phyloP scores from a whole-genome alignment of 2,113 vertebrate genomes.

The Odontophorus gujanensis region DNA sequence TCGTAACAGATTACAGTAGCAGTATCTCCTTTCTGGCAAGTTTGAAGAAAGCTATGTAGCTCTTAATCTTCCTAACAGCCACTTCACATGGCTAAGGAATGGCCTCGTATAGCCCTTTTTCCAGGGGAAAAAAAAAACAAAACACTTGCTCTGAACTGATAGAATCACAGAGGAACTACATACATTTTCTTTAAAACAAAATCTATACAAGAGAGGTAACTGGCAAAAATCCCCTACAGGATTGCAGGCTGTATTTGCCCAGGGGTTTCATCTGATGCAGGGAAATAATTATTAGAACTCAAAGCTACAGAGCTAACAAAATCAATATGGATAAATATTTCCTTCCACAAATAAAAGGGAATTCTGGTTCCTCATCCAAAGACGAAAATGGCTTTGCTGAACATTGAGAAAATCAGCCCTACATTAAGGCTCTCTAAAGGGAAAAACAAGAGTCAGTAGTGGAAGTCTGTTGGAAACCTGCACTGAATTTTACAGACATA shows the following conservation, averaged over 20 bases:
- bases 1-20: slow-evolving; percentile 31
- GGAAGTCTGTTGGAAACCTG: background rate
- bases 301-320: slow-evolving; percentile 25
- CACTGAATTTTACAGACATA: background rate
- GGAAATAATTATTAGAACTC: slow-evolving; percentile 62
- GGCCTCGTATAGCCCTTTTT: background rate
- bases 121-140: background rate
- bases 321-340: slow-evolving; percentile 57
- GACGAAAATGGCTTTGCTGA: background rate
- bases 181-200: slow-evolving; percentile 37
- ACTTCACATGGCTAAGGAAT: slow-evolving; percentile 31
- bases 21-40: background rate
- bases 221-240: slow-evolving; percentile 28
- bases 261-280: slow-evolving; percentile 52
- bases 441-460: background rate
- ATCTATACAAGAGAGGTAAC: slow-evolving; percentile 43
- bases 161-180: slow-evolving; percentile 10
- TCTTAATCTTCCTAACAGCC: slow-evolving; percentile 46
- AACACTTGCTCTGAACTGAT: slow-evolving; percentile 25
- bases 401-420: background rate
- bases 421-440: background rate
- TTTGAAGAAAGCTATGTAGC: slow-evolving; percentile 38
- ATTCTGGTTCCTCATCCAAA: background rate
- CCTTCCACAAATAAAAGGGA: slow-evolving; percentile 2
- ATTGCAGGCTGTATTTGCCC: slow-evolving; percentile 34